Base-by-base conservation (phyloP, 2,888 invertebrate genomes). In the Plagodis dolabraria region DNA sequence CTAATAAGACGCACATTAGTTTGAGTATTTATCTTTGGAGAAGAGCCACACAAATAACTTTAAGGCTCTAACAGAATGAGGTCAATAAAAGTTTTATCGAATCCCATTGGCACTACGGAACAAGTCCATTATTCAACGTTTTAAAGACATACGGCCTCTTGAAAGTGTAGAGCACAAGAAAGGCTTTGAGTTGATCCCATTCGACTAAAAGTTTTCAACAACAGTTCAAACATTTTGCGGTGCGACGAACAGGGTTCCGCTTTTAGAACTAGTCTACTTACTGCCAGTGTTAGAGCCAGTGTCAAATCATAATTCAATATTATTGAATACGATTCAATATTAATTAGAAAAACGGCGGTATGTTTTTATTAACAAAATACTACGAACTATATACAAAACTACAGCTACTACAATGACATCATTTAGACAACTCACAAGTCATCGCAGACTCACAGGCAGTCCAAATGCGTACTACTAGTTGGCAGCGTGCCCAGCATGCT, bases 161-260 rank as follows among this genome's bases (percentile, higher is more conserved):
- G 70, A 75, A 79, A 76, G 74, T 71, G 74, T 74, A 72, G 64
- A 68, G 68, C 70, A 74, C 76, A 86, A 87, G 86, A 88, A 88
- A 87, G 79, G 80, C 80, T 80, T 75, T 57, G 76, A 75, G 79
- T 83, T 82, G 84, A 82, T 82, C 79, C 65, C 76, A 77, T 77
- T 79, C 77, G 75, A 80, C 87, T 90, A 84, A 92, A 92, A 91
- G 87, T 92, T 90, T 87, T 92, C 85, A 90, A 90, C 89, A 86
- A 85, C 87, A 83, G 86, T 88, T 87, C 91, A 92, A 92, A 92
- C 90, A 91, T 83, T 85, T 79, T 89, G 88, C 75, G 89, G 90
- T 73, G 79, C 80, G 83, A 86, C 85, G 80, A 86, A 90, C 89
- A 90, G 65, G 83, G 84, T 84, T 89, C 84, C 77, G 83, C 89